A percentile compares a stretch with the other conserved stretches of the same genome.
Evolutionary conservation across 2,113 vertebrate species (phyloP).

Genomic region (Clarias gariepinus): DNA sequence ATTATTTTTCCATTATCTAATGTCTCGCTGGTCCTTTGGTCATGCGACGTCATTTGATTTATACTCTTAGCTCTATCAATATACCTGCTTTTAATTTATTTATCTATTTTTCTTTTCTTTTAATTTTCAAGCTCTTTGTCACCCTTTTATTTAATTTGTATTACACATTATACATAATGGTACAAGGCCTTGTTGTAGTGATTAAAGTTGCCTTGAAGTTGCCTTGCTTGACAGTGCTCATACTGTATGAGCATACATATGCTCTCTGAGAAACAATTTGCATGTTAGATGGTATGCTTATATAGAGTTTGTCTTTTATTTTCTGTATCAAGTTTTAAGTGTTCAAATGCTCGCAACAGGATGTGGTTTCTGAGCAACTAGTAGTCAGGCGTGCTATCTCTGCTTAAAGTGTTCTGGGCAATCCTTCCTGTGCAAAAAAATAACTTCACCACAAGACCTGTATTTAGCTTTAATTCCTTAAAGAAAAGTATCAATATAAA

Average conservation of each 20-base stretch:
- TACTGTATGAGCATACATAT: neutral
- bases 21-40: neutral
- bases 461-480: neutral
- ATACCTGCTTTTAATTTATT: neutral
- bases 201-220: neutral
- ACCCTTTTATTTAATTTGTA: neutral
- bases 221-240: neutral
- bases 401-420: slow-evolving; percentile 7
- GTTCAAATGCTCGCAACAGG: slow-evolving; percentile 45
- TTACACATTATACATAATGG: too few species aligned
- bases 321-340: neutral
- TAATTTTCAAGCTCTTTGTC: neutral
- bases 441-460: neutral
- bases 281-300: neutral
- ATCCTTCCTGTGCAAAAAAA: slow-evolving; percentile 31
- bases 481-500: neutral
- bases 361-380: slow-evolving; percentile 44
- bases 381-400: slow-evolving; percentile 20
- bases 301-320: slow-evolving; percentile 5
- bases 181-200: neutral
- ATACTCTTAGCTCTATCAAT: too few species aligned
- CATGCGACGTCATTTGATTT: neutral
- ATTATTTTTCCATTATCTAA: neutral
- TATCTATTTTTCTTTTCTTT: neutral
- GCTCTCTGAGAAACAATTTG: neutral